A percentile compares a stretch with the other conserved stretches of the same genome.
These are phyloP conservation scores for Argyresthia albistria DNA, from an alignment of 2,888 invertebrate species.

Conservation along the genomic window DNA sequence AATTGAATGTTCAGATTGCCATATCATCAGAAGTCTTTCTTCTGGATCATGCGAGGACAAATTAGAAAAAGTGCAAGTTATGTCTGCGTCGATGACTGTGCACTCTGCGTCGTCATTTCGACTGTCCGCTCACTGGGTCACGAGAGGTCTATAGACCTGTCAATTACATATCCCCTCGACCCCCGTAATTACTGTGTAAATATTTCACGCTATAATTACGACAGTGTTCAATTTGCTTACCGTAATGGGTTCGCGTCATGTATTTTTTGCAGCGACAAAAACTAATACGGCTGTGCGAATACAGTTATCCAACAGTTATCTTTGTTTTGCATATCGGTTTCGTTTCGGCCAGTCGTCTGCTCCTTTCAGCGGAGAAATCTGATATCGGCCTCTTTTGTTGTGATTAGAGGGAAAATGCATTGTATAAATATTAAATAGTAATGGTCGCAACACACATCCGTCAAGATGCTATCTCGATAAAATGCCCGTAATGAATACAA, in stretches of 20 bases:
- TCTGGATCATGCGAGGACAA: too few relatives aligned
- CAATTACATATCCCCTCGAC: constrained; percentile 31
- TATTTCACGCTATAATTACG: constrained; percentile 50
- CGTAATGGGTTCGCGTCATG: constrained; percentile 45
- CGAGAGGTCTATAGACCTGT: constrained; percentile 24
- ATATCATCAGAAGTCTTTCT: too few relatives aligned
- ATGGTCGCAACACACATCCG: constrained; percentile 51
- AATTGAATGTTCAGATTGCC: too few relatives aligned
- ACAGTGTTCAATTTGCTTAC: constrained; percentile 50
- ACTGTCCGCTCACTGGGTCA: constrained; percentile 23
- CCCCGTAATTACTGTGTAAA: constrained; percentile 44
- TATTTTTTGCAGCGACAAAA: constrained; percentile 44
- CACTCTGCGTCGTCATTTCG: too few relatives aligned
- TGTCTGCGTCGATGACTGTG: too few relatives aligned
- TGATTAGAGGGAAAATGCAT: constrained; percentile 38
- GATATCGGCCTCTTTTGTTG: constrained; percentile 52
- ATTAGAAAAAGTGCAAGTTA: too few relatives aligned
- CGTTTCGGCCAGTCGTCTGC: constrained; percentile 22
- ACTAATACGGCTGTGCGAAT: constrained; percentile 47
- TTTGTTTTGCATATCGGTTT: constrained; percentile 58
- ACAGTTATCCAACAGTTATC: constrained; percentile 65
- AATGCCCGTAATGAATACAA: constrained; percentile 47
- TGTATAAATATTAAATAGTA: constrained; percentile 42
- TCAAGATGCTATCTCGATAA: constrained; percentile 64
- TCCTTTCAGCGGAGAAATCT: constrained; percentile 27